These are phyloP conservation scores for Balearica regulorum DNA, from an alignment of 2,797 vertebrate genomes.

Conservation along the genomic window DNA sequence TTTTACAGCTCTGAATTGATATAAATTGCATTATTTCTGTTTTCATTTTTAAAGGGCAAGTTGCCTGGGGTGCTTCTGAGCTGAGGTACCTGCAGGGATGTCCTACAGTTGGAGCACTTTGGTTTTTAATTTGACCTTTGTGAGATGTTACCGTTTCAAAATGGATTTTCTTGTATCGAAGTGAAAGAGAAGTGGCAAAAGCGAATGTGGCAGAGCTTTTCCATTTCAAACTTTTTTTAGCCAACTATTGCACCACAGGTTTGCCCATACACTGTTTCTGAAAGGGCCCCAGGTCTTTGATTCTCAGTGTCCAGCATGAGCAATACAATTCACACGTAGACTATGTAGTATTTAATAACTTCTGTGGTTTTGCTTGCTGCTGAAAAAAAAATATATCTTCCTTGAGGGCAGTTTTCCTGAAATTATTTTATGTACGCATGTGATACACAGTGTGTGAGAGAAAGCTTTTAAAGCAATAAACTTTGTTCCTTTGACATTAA, in stretches of 20 bases:
- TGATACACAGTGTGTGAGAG: not conserved
- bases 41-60: not conserved
- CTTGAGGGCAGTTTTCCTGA: not conserved
- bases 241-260: not conserved
- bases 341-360: not conserved
- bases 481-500: not conserved
- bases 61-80: not conserved
- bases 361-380: not conserved
- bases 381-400: not conserved
- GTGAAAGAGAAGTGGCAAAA: not conserved
- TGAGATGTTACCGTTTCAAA: not conserved
- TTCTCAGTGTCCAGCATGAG: not conserved
- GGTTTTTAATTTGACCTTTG: not conserved
- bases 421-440: not conserved
- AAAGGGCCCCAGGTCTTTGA: not conserved
- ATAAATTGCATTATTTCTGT: not conserved
- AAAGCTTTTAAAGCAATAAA: not conserved
- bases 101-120: not conserved
- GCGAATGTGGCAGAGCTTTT: not conserved
- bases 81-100: not conserved
- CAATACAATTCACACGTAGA: not conserved
- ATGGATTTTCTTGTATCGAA: not conserved
- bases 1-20: not conserved
- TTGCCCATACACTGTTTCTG: not conserved
- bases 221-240: not conserved